Conservation (phyloP, 2,888 invertebrate species). For the Microplitis manilae region DNA sequence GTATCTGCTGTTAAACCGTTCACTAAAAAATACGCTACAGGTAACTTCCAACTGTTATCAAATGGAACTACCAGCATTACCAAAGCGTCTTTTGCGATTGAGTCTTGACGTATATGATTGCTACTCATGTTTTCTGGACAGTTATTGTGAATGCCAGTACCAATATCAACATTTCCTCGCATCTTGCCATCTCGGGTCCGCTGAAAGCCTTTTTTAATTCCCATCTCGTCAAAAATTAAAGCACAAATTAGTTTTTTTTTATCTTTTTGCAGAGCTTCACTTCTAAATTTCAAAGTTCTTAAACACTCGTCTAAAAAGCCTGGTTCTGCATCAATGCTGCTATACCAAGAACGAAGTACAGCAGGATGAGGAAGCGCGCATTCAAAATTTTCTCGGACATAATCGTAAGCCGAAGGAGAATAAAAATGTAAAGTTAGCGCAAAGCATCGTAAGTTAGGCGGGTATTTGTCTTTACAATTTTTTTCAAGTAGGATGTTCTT, state of each 20-base stretch:
- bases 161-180: constrained; percentile 50
- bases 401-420: constrained; percentile 14
- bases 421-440: constrained; percentile 22
- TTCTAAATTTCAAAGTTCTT: constrained; percentile 5
- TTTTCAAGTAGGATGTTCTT: no score
- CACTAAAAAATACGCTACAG: constrained; percentile 47
- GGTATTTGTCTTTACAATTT: neutral
- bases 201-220: no score
- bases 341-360: neutral
- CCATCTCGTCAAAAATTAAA: no score
- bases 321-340: neutral
- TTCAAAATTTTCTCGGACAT: constrained; percentile 1
- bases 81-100: constrained; percentile 39
- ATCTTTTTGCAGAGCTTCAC: no score
- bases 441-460: constrained; percentile 9
- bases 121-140: constrained; percentile 27
- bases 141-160: constrained; percentile 38
- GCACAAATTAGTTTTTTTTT: no score
- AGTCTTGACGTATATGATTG: neutral
- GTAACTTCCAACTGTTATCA: constrained; percentile 46
- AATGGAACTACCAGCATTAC: constrained; percentile 40
- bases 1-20: constrained; percentile 37
- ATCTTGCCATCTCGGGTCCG: constrained; percentile 36
- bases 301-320: neutral
- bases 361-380: neutral